Percentiles rank a stretch among this genome's conserved stretches.
Conservation (phyloP, 2,113 vertebrate genomes). For the Desmodus rotundus region DNA sequence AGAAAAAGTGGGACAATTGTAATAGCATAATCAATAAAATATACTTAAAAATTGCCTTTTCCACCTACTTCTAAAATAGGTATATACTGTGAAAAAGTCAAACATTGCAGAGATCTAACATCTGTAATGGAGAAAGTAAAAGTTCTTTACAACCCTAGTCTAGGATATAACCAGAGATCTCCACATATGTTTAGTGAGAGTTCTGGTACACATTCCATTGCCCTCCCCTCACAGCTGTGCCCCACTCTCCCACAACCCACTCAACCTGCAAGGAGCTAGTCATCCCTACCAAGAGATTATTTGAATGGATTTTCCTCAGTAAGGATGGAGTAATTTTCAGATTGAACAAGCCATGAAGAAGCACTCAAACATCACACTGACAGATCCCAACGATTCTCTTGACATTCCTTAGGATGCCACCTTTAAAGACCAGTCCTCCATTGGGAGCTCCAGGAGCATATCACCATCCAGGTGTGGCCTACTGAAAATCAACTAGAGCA, state of each 20-base stretch:
- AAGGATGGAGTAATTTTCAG: constrained; percentile 90
- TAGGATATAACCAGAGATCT: neutral
- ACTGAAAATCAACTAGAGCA: constrained; percentile 90
- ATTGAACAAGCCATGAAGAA: constrained; percentile 90
- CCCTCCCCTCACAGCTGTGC: neutral
- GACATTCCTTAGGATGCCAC: constrained; percentile 91
- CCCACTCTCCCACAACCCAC: neutral
- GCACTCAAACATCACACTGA: constrained; percentile 85
- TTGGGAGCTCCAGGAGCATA: constrained; percentile 87
- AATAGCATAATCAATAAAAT: too few relatives aligned
- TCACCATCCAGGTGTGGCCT: constrained; percentile 91
- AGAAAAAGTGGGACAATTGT: too few relatives aligned
- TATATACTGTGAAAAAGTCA: neutral
- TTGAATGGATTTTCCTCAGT: constrained; percentile 91
- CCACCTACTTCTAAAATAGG: neutral
- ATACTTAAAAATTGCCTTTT: neutral
- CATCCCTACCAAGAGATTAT: constrained; percentile 79
- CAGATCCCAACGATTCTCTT: constrained; percentile 87
- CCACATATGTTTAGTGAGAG: neutral
- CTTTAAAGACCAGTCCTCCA: constrained; percentile 89
- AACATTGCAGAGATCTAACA: neutral
- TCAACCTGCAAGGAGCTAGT: neutral
- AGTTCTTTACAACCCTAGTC: neutral
- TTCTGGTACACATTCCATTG: neutral
- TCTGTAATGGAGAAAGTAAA: neutral